A percentile compares a stretch with the other conserved stretches of the same genome.
Evolutionary conservation across 2,888 invertebrate species (phyloP).

Genomic region (Campoplex capitator): DNA sequence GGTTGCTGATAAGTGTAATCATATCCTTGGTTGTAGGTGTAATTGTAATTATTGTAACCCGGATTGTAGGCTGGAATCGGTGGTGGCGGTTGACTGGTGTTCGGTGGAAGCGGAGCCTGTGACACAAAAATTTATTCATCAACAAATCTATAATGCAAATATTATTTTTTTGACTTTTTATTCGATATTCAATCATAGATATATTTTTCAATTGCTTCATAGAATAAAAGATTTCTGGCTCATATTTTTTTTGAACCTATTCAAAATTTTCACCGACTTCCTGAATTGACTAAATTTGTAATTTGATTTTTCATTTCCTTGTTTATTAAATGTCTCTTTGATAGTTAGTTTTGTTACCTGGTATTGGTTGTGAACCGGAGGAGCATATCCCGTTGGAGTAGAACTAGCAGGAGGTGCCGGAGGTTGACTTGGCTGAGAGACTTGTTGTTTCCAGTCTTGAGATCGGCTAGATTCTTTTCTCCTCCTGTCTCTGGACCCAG

Average conservation of each 20-base stretch:
- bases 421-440: conserved; percentile 70
- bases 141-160: not conserved
- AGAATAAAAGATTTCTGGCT: too few relatives aligned
- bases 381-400: conserved; percentile 74
- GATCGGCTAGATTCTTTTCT: conserved; percentile 79
- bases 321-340: not conserved
- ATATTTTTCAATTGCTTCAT: too few relatives aligned
- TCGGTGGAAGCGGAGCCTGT: conserved; percentile 81
- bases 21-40: conserved; percentile 80
- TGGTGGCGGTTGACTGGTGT: conserved; percentile 82
- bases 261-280: too few relatives aligned
- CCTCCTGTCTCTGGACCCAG: conserved; percentile 80
- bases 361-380: conserved; percentile 81
- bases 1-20: conserved; percentile 82
- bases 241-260: too few relatives aligned
- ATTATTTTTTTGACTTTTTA: not conserved
- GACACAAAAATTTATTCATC: not conserved
- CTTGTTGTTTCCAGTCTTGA: conserved; percentile 79
- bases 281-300: too few relatives aligned
- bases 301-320: too few relatives aligned
- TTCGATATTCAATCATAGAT: too few relatives aligned
- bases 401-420: conserved; percentile 74
- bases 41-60: conserved; percentile 82
- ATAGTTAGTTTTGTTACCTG: conserved; percentile 73
- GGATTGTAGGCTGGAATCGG: conserved; percentile 79